Evolutionary conservation across 30 jellyfish, hydroid and myxozoan genomes (phyloP), one percentile per base, ranked within the genome.

Genomic region (Aurelia sp.): DNA sequence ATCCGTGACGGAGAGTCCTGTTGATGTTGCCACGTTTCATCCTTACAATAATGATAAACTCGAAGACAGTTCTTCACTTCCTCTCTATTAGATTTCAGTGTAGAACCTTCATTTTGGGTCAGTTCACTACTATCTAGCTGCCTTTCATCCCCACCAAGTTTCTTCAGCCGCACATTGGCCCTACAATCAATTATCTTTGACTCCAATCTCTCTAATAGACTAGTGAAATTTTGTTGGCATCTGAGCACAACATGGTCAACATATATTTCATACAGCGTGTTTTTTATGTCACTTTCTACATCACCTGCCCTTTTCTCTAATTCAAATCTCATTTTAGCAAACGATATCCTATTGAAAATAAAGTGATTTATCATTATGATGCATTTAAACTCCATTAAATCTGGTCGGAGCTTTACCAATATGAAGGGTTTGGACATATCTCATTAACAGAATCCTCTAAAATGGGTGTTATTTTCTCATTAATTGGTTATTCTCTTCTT

Each of bases 201-300:
- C 50, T 37, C 50, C 50, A 78, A 13, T 65, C 79, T 59, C n/a
- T 61, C 79, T 62, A 78, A 62, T 21, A 78, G 31, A 31, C 78
- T 60, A 31, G 58, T 30, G 18, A 78, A 27, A 48, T 63, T 18
- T 15, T 21, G 9, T 65, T 61, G 88, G 35, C 79, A 78, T 47
- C 48, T 40, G 7, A 78, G 19, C 48, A 62, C 18, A 21, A 63
- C 44, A 10, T n/a, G 31, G 55, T 47, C 61, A 0, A 62, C 40
- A 27, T 62, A 31, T 61, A 78, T 78, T 62, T 40, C 71, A 44
- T 78, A 71, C 88, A 78, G 55, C 88, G 72, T 78, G 78, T 30
- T 35, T n/a, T 41, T 61, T 37, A 62, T 61, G 62, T 62, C 70
- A 3, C 66, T n/a, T 27, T 18, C 47, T 48, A 12, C 19, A 23